These are phyloP conservation scores for Python bivittatus DNA, from an alignment of 2,113 vertebrate species.

Conservation along the genomic window DNA sequence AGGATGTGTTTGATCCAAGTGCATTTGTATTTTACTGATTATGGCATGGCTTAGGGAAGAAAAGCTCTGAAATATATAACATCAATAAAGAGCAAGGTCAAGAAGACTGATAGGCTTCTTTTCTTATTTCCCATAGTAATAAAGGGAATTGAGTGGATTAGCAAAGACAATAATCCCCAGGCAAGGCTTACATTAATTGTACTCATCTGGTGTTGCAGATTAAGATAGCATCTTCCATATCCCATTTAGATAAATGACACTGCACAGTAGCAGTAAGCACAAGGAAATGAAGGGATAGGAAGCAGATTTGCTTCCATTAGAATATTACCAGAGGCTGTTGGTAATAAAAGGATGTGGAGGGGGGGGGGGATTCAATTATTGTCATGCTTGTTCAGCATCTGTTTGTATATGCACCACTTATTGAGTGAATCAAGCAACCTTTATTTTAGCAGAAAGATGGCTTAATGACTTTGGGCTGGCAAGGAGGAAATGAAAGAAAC, in stretches of 20 bases:
- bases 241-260: background rate
- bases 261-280: background rate
- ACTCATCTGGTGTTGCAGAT: background rate
- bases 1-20: background rate
- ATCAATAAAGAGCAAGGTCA: background rate
- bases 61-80: background rate
- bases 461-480: background rate
- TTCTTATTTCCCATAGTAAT: slow-evolving; percentile 1
- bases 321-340: slow-evolving; percentile 9
- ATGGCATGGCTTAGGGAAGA: background rate
- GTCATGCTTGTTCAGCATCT: background rate
- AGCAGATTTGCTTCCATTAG: background rate
- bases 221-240: slow-evolving; percentile 6
- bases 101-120: background rate
- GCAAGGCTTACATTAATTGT: background rate
- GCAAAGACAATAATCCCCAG: background rate
- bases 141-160: background rate
- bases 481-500: background rate
- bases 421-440: background rate
- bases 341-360: background rate
- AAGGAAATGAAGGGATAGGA: background rate
- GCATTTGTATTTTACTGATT: background rate
- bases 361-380: slow-evolving; percentile 14
- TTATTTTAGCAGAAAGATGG: background rate
- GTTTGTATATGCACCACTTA: background rate